These are phyloP conservation scores for Nymphicus hollandicus DNA, from an alignment of 2,113 vertebrate species.

Conservation along the genomic window DNA sequence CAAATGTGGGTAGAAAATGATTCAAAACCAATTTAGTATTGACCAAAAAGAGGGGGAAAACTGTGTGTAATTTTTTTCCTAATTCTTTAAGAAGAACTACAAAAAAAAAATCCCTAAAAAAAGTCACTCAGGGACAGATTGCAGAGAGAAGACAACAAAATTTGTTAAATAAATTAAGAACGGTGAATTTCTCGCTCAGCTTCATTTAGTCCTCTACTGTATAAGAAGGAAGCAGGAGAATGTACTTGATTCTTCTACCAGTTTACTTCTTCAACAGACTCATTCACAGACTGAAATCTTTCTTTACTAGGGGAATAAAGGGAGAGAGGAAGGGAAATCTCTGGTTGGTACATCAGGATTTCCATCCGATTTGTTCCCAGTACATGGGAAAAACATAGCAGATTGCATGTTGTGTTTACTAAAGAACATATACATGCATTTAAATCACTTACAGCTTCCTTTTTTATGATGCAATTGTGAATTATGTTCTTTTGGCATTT, in stretches of 20 bases:
- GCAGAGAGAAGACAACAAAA: not conserved
- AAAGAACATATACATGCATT: conserved; percentile 55
- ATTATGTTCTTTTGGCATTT: conserved; percentile 65
- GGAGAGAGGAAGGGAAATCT: not conserved
- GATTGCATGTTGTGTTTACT: conserved; percentile 52
- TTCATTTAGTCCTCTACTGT: not conserved
- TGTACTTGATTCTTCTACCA: not conserved
- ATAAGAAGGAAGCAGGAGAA: not conserved
- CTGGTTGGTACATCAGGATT: conserved; percentile 22
- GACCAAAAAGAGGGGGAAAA: not conserved
- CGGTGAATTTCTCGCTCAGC: not conserved
- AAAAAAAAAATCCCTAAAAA: not conserved
- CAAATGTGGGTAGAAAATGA: not conserved
- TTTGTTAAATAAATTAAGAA: not conserved
- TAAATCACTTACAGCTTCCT: conserved; percentile 67
- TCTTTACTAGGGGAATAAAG: not conserved
- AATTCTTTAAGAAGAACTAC: not conserved
- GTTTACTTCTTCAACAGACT: not conserved
- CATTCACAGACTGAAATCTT: not conserved
- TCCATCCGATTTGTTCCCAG: conserved; percentile 51
- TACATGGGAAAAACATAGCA: conserved; percentile 61
- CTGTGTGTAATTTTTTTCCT: not conserved
- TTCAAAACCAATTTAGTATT: not conserved
- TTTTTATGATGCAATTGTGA: conserved; percentile 64
- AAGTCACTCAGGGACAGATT: not conserved